A percentile compares a stretch with the other conserved stretches of the same genome.
Conservation (phyloP, 2,888 invertebrate species). For the Acrobeloides nanus region DNA sequence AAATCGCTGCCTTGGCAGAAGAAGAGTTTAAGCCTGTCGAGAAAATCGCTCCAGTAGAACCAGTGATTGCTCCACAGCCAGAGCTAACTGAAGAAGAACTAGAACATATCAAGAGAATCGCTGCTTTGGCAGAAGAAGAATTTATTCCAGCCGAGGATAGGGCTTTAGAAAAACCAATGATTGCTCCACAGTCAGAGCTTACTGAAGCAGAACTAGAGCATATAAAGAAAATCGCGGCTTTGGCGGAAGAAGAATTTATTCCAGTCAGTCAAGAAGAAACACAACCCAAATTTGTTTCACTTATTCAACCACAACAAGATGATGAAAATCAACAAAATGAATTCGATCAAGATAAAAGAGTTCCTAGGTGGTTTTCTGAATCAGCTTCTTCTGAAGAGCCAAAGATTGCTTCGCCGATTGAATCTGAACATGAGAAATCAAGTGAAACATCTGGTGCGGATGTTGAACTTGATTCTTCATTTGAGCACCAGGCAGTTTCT, state of each 20-base stretch:
- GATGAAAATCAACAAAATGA: conserved; percentile 25
- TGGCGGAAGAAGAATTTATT: conserved; percentile 14
- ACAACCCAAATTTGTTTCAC: too few species aligned
- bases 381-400: not conserved
- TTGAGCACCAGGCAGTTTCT: conserved; percentile 6
- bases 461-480: conserved; percentile 5
- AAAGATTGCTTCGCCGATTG: not conserved
- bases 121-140: conserved; percentile 16
- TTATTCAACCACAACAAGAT: too few species aligned
- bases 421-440: too few species aligned
- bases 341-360: conserved; percentile 19
- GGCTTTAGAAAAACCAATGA: not conserved
- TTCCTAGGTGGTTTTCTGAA: not conserved
- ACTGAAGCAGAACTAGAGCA: conserved; percentile 11
- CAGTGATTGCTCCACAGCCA: not conserved
- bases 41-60: not conserved
- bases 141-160: not conserved
- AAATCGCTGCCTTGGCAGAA: conserved; percentile 18
- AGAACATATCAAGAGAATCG: conserved; percentile 9
- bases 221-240: conserved; percentile 8
- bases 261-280: not conserved
- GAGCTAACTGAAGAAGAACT: conserved; percentile 10
- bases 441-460: conserved; percentile 1
- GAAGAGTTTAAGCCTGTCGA: conserved; percentile 2
- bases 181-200: not conserved